Conservation (phyloP, 2,888 invertebrate species). For the Neria commutata region DNA sequence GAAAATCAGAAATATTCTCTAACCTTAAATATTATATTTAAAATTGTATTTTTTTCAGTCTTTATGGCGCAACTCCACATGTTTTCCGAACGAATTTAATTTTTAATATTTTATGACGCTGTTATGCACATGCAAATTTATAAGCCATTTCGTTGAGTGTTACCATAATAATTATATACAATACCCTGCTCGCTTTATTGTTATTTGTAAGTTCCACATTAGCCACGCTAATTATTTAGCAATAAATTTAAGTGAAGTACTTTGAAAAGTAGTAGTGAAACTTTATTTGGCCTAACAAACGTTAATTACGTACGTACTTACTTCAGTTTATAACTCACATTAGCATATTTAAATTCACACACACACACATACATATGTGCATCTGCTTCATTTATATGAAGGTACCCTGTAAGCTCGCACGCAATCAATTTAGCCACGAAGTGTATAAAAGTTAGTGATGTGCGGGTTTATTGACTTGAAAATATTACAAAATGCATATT, state of each 20-base stretch:
- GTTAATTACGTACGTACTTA: too few species aligned
- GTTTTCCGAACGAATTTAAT: too few species aligned
- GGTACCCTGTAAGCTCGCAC: constrained; percentile 16
- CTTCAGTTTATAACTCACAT: constrained; percentile 49
- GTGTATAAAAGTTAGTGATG: constrained; percentile 45
- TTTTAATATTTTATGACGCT: too few species aligned
- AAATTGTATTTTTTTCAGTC: too few species aligned
- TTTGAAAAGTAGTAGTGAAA: constrained; percentile 42
- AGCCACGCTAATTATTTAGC: constrained; percentile 52
- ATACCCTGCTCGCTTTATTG: neutral
- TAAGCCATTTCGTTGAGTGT: neutral
- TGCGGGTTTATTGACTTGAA: constrained; percentile 47
- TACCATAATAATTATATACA: neutral
- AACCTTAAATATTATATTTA: too few species aligned
- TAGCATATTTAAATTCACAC: constrained; percentile 40
- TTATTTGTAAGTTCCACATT: constrained; percentile 5
- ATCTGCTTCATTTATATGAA: constrained; percentile 11
- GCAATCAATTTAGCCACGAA: constrained; percentile 29
- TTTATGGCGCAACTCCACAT: too few species aligned
- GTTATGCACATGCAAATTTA: too few species aligned
- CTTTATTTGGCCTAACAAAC: constrained; percentile 45
- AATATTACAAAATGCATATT: constrained; percentile 14
- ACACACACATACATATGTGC: constrained; percentile 16
- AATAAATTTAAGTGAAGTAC: constrained; percentile 52
- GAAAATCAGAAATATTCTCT: too few species aligned